These are phyloP conservation scores for Microtus oregoni DNA, from an alignment of 2,113 vertebrate genomes.

Conservation along the genomic window DNA sequence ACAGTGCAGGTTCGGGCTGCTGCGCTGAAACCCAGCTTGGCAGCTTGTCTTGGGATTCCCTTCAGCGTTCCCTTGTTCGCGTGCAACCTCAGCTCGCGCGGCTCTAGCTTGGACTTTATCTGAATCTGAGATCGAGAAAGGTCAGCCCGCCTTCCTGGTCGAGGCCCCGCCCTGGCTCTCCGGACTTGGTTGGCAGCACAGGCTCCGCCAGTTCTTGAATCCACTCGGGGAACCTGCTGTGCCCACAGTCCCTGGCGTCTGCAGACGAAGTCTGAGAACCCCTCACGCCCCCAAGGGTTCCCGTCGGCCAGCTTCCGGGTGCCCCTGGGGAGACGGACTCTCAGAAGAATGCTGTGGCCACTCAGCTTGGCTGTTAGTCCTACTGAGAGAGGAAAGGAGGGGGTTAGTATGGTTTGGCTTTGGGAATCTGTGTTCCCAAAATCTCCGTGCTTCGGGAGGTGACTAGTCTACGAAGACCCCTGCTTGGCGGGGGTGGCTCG, in stretches of 20 bases:
- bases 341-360: neutral
- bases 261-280: neutral
- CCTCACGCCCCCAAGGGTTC: neutral
- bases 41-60: neutral
- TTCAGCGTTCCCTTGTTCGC: neutral
- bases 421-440: neutral
- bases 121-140: neutral
- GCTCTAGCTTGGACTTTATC: neutral
- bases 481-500: neutral
- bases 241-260: neutral
- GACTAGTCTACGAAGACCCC: neutral
- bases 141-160: neutral
- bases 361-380: neutral
- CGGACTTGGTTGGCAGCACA: neutral
- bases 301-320: accelerated
- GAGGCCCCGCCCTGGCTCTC: too few relatives aligned
- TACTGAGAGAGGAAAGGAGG: neutral
- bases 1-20: accelerated
- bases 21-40: neutral
- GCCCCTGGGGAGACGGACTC: neutral
- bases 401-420: neutral
- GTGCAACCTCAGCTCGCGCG: neutral
- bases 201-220: neutral
- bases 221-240: neutral
- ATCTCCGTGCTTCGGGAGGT: neutral